Evolutionary conservation across 2,113 vertebrate species (phyloP).

Genomic region (Zosterops pallidus): DNA sequence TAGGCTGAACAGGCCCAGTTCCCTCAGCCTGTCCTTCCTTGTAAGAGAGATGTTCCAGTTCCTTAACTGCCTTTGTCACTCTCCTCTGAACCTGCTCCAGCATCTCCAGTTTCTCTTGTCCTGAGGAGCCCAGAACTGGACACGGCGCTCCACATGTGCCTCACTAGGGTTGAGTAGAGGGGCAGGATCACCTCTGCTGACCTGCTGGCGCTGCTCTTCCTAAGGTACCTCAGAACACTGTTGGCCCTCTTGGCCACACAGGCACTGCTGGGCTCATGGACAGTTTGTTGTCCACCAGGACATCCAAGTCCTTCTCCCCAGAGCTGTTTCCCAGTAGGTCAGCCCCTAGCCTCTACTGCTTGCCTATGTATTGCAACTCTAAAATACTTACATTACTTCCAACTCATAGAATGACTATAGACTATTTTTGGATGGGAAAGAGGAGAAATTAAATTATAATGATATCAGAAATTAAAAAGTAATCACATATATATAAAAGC

Average conservation of each 20-base stretch:
- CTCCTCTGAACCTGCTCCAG: background rate
- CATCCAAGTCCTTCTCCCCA: background rate
- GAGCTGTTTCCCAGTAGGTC: background rate
- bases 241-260: background rate
- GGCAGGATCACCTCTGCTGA: background rate
- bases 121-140: background rate
- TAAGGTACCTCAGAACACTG: background rate
- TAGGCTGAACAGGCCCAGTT: background rate
- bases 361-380: background rate
- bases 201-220: fast-evolving
- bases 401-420: background rate
- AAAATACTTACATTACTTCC: background rate
- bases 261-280: fast-evolving
- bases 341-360: background rate
- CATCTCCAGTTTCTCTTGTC: no score
- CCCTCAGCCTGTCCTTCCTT: background rate
- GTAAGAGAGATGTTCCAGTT: background rate
- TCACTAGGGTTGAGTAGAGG: background rate
- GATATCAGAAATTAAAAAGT: background rate
- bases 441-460: background rate
- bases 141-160: background rate
- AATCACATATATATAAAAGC: background rate
- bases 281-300: background rate
- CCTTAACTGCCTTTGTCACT: background rate
- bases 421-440: background rate